Conservation (phyloP, 2,113 vertebrate genomes). For the Seriola aureovittata region DNA sequence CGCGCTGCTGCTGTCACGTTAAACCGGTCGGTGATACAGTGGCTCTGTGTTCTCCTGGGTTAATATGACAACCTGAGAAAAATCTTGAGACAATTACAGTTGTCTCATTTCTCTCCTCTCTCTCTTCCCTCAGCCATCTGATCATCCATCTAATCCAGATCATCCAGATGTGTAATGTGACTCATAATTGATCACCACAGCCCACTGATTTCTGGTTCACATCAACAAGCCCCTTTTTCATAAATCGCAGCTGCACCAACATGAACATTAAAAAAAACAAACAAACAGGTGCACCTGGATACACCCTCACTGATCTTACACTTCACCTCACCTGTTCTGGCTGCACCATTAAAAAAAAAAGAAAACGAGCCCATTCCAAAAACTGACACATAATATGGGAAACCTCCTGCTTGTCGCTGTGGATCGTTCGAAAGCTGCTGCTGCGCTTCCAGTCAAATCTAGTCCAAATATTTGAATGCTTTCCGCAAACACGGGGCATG, state of each 20-base stretch:
- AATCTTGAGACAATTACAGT: neutral
- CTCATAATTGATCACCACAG: neutral
- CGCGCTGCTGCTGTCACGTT: neutral
- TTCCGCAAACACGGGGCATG: constrained; percentile 32
- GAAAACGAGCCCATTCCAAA: no score
- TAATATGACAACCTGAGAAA: neutral
- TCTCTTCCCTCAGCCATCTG: neutral
- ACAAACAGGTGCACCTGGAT: neutral
- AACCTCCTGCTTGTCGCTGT: neutral
- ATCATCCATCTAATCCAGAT: neutral
- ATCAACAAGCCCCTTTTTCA: neutral
- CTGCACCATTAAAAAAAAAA: neutral
- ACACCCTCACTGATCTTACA: neutral
- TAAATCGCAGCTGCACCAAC: neutral
- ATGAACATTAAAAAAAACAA: neutral
- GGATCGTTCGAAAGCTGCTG: constrained; percentile 9
- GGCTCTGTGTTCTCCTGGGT: neutral
- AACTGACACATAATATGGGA: neutral
- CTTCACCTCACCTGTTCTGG: neutral
- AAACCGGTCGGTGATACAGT: neutral
- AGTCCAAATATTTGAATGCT: constrained; percentile 61
- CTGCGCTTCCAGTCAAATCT: constrained; percentile 22
- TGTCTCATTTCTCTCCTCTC: neutral
- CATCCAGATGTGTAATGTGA: neutral
- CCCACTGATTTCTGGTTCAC: neutral